phyloP scores from a whole-genome alignment of 2,113 vertebrate species.

The Calcarius ornatus region DNA sequence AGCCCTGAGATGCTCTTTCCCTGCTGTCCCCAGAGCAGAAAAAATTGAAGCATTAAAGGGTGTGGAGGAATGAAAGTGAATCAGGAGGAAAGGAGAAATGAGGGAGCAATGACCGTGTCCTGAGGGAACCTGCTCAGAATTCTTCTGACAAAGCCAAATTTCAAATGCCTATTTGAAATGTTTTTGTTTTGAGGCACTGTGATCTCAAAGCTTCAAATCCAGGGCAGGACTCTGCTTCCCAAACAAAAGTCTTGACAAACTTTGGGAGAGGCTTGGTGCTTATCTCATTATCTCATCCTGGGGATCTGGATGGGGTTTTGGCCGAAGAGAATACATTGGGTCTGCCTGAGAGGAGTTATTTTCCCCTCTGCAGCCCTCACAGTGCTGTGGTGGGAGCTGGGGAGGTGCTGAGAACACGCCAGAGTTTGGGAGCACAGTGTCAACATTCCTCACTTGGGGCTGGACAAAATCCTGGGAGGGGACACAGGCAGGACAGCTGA shows the following conservation, averaged over 20 bases:
- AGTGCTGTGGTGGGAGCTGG: background rate
- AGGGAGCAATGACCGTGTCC: background rate
- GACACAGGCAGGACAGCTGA: background rate
- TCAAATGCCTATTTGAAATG: background rate
- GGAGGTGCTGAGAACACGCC: background rate
- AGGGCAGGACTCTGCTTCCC: background rate
- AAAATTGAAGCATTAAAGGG: background rate
- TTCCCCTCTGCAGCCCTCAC: background rate
- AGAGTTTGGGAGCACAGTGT: no score
- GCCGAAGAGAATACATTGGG: accelerated
- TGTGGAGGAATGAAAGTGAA: background rate
- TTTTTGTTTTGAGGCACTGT: background rate
- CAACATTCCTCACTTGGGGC: no score
- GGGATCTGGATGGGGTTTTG: background rate
- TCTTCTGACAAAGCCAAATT: background rate
- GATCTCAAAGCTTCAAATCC: background rate
- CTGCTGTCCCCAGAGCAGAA: background rate
- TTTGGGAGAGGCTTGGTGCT: background rate
- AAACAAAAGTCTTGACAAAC: background rate
- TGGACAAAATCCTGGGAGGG: background rate
- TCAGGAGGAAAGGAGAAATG: background rate
- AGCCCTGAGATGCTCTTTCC: background rate
- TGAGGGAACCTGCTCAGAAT: background rate
- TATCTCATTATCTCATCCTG: background rate
- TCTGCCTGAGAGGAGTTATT: background rate